Conservation (phyloP, 2,113 vertebrate genomes). For the Oryzias curvinotus region DNA sequence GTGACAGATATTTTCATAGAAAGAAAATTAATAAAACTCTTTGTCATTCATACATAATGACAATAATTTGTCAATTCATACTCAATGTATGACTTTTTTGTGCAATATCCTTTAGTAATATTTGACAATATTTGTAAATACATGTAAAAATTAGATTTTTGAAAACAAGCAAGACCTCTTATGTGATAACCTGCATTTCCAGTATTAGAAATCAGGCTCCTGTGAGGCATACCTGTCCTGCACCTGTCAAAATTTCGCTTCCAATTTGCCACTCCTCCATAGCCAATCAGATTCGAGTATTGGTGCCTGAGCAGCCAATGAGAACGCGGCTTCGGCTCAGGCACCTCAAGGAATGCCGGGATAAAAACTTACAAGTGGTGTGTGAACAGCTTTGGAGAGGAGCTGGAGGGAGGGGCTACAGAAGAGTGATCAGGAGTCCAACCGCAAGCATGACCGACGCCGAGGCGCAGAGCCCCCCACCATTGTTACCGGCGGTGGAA, state of each 20-base stretch:
- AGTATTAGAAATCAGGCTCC: slow-evolving; percentile 5
- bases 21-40: too few species aligned
- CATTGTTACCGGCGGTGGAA: slow-evolving; percentile 57
- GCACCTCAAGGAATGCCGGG: slow-evolving; percentile 34
- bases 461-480: slow-evolving; percentile 70
- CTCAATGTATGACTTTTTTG: too few species aligned
- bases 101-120: too few species aligned
- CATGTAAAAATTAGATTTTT: too few species aligned
- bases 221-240: slow-evolving; percentile 11
- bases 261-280: slow-evolving; percentile 32
- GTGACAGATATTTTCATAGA: too few species aligned
- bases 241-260: slow-evolving; percentile 32
- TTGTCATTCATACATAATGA: too few species aligned
- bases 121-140: too few species aligned
- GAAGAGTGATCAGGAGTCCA: slow-evolving; percentile 14
- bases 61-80: too few species aligned
- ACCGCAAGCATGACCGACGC: slow-evolving; percentile 76
- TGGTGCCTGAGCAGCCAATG: slow-evolving; percentile 60
- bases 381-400: slow-evolving; percentile 41
- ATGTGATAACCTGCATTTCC: too few species aligned
- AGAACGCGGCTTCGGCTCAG: slow-evolving; percentile 30
- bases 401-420: slow-evolving; percentile 60
- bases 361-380: slow-evolving; percentile 69
- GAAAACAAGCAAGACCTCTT: too few species aligned
- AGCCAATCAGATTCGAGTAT: slow-evolving; percentile 43